A percentile compares a stretch with the other conserved stretches of the same genome.
phyloP scores from a whole-genome alignment of 2,797 vertebrate genomes.

The Rhinogobio ventralis region DNA sequence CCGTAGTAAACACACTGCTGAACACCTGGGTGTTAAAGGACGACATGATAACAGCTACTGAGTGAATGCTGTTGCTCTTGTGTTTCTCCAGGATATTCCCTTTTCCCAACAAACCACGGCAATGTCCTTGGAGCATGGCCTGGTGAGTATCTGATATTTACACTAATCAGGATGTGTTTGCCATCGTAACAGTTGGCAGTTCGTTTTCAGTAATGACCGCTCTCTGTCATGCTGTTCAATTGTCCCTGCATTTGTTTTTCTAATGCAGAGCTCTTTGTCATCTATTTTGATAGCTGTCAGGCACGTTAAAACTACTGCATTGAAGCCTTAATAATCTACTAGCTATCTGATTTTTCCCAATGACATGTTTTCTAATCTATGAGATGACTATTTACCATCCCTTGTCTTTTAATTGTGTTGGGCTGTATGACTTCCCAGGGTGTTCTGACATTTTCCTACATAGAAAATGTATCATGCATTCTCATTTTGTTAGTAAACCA shows the following conservation, averaged over 20 bases:
- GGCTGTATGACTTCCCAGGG: not conserved
- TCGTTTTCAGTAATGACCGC: conserved; percentile 11
- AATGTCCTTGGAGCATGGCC: conserved; percentile 87
- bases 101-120: conserved; percentile 67
- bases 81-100: conserved; percentile 60
- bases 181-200: conserved; percentile 48
- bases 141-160: conserved; percentile 78
- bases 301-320: conserved; percentile 58
- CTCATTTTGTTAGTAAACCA: not conserved
- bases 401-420: conserved; percentile 18
- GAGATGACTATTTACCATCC: not conserved
- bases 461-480: not conserved
- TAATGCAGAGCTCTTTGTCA: conserved; percentile 36
- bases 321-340: conserved; percentile 37
- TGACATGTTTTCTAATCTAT: conserved; percentile 1
- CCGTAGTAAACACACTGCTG: conserved; percentile 52
- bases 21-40: conserved; percentile 49
- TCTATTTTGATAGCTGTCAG: conserved; percentile 50
- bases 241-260: conserved; percentile 18
- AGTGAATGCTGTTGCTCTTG: conserved; percentile 47
- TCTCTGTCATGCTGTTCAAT: conserved; percentile 32
- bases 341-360: conserved; percentile 8
- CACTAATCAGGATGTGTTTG: conserved; percentile 47
- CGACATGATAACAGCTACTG: conserved; percentile 48
- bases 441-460: not conserved